These are phyloP conservation scores for Venturia canescens DNA, from an alignment of 1,140 invertebrate species.

Conservation along the genomic window DNA sequence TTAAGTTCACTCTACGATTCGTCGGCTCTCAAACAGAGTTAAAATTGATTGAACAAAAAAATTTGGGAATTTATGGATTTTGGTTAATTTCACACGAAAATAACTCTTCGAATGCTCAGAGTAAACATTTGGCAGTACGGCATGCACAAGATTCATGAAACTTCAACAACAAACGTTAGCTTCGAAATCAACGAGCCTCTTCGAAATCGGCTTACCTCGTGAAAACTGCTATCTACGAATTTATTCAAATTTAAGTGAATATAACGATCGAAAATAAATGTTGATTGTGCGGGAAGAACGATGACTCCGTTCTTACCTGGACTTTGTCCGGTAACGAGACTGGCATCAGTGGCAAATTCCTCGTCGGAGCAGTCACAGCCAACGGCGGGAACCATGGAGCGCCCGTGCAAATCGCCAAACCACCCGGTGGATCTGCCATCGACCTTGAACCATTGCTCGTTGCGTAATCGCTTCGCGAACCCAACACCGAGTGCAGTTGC, in stretches of 20 bases:
- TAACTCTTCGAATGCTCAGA: too few relatives aligned
- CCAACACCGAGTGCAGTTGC: conserved; percentile 73
- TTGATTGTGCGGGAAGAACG: conserved; percentile 1
- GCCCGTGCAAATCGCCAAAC: conserved; percentile 70
- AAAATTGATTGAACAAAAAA: too few relatives aligned
- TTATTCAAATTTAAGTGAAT: conserved; percentile 18
- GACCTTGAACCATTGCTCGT: conserved; percentile 63
- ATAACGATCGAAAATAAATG: conserved; percentile 14
- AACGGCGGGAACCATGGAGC: conserved; percentile 85
- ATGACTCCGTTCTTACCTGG: conserved; percentile 59
- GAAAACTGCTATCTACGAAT: conserved; percentile 56
- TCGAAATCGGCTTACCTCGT: conserved; percentile 51
- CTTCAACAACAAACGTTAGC: background rate
- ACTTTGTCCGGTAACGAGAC: conserved; percentile 66
- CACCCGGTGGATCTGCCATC: conserved; percentile 67
- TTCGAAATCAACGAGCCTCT: background rate
- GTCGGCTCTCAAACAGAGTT: too few relatives aligned
- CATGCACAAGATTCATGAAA: background rate
- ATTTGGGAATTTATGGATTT: too few relatives aligned
- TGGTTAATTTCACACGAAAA: too few relatives aligned
- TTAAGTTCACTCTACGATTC: background rate
- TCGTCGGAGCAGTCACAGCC: conserved; percentile 81
- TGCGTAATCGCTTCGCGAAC: conserved; percentile 67
- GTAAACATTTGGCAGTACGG: background rate
- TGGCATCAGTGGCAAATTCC: conserved; percentile 72